A percentile compares a stretch with the other conserved stretches of the same genome.
These are phyloP conservation scores for Distichodus sexfasciatus DNA, from an alignment of 2,797 vertebrate species.

Conservation along the genomic window DNA sequence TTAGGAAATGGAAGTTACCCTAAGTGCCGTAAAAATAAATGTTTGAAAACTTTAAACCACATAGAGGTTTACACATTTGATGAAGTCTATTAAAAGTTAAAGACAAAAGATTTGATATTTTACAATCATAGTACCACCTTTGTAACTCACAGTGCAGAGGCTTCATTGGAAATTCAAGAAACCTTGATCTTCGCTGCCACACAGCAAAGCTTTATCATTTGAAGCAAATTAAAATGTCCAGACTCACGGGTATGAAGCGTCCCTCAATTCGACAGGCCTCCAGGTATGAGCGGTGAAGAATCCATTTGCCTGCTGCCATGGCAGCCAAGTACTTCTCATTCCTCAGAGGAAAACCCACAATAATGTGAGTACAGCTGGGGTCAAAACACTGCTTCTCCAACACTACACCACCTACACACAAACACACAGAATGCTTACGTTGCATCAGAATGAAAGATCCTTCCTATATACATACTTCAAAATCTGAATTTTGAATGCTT, in stretches of 20 bases:
- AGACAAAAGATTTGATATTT: neutral
- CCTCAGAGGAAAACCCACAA: constrained; percentile 92
- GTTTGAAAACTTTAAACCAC: too few species aligned
- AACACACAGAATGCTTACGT: neutral
- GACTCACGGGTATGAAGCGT: constrained; percentile 79
- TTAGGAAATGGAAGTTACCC: too few species aligned
- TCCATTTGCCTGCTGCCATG: constrained; percentile 97
- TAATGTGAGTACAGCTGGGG: constrained; percentile 90
- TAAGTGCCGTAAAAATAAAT: too few species aligned
- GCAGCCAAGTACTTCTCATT: constrained; percentile 97
- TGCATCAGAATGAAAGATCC: too few species aligned
- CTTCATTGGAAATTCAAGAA: too few species aligned
- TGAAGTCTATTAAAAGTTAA: neutral
- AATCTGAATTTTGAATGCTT: too few species aligned
- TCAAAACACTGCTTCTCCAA: constrained; percentile 96
- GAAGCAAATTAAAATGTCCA: neutral
- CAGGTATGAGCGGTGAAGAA: constrained; percentile 94
- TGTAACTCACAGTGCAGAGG: too few species aligned
- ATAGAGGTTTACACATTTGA: too few species aligned
- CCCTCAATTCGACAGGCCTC: constrained; percentile 85
- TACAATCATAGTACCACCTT: too few species aligned
- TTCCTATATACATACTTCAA: too few species aligned
- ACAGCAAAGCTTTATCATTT: neutral
- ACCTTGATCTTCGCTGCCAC: too few species aligned
- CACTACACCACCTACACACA: constrained; percentile 80